phyloP scores from a whole-genome alignment of 2,888 invertebrate species.

The Melinopterus prodromus region DNA sequence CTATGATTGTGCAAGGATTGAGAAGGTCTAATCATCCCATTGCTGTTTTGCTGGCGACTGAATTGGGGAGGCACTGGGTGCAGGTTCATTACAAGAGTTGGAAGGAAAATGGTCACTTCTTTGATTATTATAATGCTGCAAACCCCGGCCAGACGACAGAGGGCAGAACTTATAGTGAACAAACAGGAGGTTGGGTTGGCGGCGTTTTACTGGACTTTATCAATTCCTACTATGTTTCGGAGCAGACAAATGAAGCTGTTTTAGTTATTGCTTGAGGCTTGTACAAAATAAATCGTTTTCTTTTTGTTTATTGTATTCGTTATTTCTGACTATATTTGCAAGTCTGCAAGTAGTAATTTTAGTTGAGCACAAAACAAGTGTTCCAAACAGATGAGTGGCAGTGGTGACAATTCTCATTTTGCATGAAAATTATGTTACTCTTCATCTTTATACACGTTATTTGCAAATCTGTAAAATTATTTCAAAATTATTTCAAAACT shows the following conservation, averaged over 20 bases:
- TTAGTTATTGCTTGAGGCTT: background rate
- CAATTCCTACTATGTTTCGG: constrained; percentile 57
- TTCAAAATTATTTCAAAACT: too few relatives aligned
- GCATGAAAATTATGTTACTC: too few relatives aligned
- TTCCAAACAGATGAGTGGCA: too few relatives aligned
- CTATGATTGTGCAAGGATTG: constrained; percentile 75
- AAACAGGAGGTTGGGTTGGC: constrained; percentile 47
- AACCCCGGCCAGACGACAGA: constrained; percentile 71
- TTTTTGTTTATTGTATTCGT: background rate
- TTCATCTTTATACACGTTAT: too few relatives aligned
- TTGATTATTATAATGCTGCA: constrained; percentile 76
- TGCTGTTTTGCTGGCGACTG: constrained; percentile 63
- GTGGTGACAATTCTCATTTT: too few relatives aligned
- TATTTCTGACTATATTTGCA: too few relatives aligned
- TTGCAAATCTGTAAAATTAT: too few relatives aligned
- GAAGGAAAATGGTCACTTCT: constrained; percentile 69
- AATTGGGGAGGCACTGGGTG: constrained; percentile 75
- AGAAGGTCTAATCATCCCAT: constrained; percentile 60
- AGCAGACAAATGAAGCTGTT: background rate
- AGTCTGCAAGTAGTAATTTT: too few relatives aligned
- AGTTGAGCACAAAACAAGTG: too few relatives aligned
- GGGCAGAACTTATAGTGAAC: constrained; percentile 55
- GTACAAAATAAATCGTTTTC: background rate
- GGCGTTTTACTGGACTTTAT: constrained; percentile 59
- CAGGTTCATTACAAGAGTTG: constrained; percentile 72